Evolutionary conservation across 2,113 vertebrate species (phyloP).

Genomic region (Cyphotilapia sp.): DNA sequence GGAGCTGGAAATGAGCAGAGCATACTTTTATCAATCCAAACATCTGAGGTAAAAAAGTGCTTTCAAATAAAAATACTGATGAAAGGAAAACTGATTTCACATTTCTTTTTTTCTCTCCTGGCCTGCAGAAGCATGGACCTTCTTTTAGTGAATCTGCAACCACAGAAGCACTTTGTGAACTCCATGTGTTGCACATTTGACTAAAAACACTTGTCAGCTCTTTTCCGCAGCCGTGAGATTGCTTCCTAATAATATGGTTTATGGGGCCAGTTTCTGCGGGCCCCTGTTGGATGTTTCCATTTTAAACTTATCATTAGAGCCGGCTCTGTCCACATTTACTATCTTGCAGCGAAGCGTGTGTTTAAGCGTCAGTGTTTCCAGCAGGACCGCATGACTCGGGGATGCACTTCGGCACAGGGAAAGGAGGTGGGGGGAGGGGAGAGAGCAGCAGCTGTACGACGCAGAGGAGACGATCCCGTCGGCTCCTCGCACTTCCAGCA

Average conservation of each 20-base stretch:
- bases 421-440: neutral
- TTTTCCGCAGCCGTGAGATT: conserved; percentile 47
- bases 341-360: conserved; percentile 45
- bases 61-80: neutral
- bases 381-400: conserved; percentile 37
- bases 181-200: conserved; percentile 60
- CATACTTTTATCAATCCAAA: neutral
- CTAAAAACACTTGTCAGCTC: conserved; percentile 65
- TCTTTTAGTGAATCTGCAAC: neutral
- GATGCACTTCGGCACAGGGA: neutral
- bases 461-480: neutral
- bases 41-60: neutral
- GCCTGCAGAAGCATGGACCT: neutral
- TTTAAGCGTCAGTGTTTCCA: conserved; percentile 58
- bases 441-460: neutral
- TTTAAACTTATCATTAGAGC: conserved; percentile 66
- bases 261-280: conserved; percentile 44
- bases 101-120: neutral
- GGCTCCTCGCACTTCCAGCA: neutral
- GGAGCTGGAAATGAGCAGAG: neutral
- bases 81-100: neutral
- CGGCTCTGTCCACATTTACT: conserved; percentile 45
- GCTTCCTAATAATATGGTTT: conserved; percentile 69
- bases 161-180: neutral
- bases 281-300: conserved; percentile 64